Base-by-base conservation (phyloP, 1,140 invertebrate species). In the Diorhabda elongata region DNA sequence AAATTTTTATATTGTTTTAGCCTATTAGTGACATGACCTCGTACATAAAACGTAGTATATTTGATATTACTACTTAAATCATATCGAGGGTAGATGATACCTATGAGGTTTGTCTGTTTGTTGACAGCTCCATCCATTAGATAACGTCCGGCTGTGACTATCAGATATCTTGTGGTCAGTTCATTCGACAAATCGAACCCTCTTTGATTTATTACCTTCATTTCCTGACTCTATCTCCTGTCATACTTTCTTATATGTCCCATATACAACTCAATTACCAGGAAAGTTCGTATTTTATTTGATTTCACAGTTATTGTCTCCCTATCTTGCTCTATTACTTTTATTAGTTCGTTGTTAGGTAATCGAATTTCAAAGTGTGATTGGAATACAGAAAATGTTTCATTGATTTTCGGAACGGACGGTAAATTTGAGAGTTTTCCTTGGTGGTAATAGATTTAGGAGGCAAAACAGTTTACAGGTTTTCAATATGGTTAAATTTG, bases 181-280 rank as follows among this genome's bases (percentile, higher is more conserved):
- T 73, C 74, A 74, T 66, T 75, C 69, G 72, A 76, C 74, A 75
- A 76, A 76, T 76, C 74, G 74, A 76, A 75, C 72, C 71, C 68
- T 70, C 71, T 76, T 75, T 76, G 75, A 76, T 76, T 76, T 76
- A 76, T 76, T 76, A 71, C 65, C 73, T 75, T 76, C 74, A 76
- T 76, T 76, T 74, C 72, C 72, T 6, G 72, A 67, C 58, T 59
- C 57, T 71, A 74, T 76, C 68, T 70, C 58, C 63, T 68, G 66
- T 73, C 72, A 71, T 76, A 76, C 67, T 69, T 74, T 75, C 68
- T 72, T 70, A 66, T 72, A 66, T 64, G 61, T 59, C 70, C 58
- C 69, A 67, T 67, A 70, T 66, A 69, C 74, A 75, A 75, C 71
- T 75, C 74, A 71, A 73, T 75, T 73, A 73, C 68, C 63, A 52